Evolutionary conservation across 2,797 vertebrate species (phyloP), one percentile per base, ranked within the genome.

Genomic region (Falco cherrug): DNA sequence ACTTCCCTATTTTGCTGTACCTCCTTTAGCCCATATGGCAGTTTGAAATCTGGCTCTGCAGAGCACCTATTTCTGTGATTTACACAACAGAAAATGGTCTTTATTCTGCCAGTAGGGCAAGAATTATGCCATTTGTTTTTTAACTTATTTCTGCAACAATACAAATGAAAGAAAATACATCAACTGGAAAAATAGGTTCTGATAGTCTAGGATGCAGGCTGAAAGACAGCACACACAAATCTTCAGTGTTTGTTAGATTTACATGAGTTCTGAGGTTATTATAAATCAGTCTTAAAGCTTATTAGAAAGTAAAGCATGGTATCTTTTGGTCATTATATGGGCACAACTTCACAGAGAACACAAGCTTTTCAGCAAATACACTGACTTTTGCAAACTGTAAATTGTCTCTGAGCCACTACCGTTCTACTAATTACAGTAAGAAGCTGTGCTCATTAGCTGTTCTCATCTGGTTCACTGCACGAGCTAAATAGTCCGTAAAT

Each of bases 361-460:
- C 97, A 96, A 97, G 94, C 95, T 95, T 97, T 97, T 97, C 97
- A 97, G 97, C 97, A 98, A 98, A 98, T 96, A 98, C 96, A 97
- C 96, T 97, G 97, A 97, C 97, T 98, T 98, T 97, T 97, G 98
- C 97, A 98, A 98, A 98, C 98, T 98, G 98, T 98, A 98, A 98
- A 98, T 99, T 98, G 98, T 98, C 98, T 98, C 98, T 97, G 98
- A 99, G 98, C 97, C 98, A 98, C 98, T 98, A 98, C 98, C 99
- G 98, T 98, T 98, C 98, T 95, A 97, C 98, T 99, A 99, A 99
- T 99, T 99, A 98, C 98, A 98, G 98, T 98, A 98, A 98, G 99
- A 99, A 98, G 98, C 99, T 99, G 99, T 98, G 99, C 99, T 99
- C 99, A 99, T 99, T 99, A 99, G 98, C 98, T 98, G 98, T 98